These are phyloP conservation scores for Gallinago undulata DNA, from an alignment of 2,113 vertebrate genomes.

Conservation along the genomic window DNA sequence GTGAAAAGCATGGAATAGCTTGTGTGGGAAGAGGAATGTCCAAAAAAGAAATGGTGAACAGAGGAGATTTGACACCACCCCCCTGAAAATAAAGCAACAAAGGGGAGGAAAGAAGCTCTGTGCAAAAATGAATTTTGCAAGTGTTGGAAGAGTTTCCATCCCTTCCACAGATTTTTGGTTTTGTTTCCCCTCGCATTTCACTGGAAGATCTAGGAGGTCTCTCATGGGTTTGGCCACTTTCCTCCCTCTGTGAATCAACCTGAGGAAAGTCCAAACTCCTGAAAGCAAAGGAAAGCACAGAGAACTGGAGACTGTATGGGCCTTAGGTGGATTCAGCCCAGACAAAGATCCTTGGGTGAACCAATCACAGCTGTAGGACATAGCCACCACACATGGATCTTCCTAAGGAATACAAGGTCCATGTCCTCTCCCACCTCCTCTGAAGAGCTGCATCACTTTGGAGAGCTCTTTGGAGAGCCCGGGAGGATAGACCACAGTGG, in stretches of 20 bases:
- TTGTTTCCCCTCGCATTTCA: background rate
- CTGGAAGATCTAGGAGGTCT: background rate
- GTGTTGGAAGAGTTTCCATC: background rate
- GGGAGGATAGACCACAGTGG: background rate
- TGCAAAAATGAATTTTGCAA: background rate
- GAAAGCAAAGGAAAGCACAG: background rate
- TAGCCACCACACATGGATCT: background rate
- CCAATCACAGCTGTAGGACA: fast-evolving
- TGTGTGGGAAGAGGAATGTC: background rate
- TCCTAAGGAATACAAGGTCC: background rate
- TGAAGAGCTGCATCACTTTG: background rate
- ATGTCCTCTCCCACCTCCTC: background rate
- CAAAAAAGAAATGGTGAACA: background rate
- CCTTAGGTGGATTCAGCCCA: fast-evolving
- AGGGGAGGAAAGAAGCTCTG: background rate
- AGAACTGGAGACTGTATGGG: background rate
- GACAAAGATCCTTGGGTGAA: background rate
- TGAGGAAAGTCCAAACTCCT: background rate
- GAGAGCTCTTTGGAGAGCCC: background rate
- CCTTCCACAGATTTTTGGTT: background rate
- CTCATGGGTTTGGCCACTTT: background rate
- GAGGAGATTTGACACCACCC: background rate
- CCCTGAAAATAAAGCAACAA: background rate
- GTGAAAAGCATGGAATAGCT: background rate
- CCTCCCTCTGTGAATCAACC: background rate